Conservation (phyloP, 2,797 vertebrate genomes). For the Mycteria americana region DNA sequence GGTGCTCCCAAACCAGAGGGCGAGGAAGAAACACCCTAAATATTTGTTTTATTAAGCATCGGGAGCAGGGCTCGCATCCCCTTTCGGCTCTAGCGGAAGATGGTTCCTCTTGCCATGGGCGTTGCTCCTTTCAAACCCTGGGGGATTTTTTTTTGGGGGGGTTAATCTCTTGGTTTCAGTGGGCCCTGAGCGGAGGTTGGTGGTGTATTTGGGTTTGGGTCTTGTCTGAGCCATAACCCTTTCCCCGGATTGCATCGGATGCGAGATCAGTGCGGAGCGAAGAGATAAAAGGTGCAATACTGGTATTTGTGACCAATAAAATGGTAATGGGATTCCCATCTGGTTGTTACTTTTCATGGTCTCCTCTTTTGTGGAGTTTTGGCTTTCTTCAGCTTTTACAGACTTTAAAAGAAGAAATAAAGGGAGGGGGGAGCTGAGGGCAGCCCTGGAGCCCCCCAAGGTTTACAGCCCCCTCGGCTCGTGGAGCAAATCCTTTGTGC, state of each 20-base stretch:
- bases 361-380: background rate
- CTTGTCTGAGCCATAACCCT: background rate
- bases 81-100: background rate
- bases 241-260: background rate
- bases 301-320: constrained; percentile 22
- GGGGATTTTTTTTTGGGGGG: no score
- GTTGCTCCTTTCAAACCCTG: background rate
- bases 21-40: background rate
- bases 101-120: rapidly evolving
- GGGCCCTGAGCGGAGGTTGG: background rate
- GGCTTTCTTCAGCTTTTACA: constrained; percentile 11
- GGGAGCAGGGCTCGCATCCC: background rate
- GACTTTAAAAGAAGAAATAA: background rate
- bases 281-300: background rate
- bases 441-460: background rate
- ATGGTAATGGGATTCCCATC: constrained; percentile 17
- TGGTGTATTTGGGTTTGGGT: background rate
- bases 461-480: background rate
- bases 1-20: background rate
- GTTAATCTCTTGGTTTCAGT: background rate
- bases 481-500: background rate
- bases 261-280: background rate
- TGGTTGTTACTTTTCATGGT: background rate
- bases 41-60: no score
- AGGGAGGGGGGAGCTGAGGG: background rate